phyloP scores from a whole-genome alignment of 2,113 vertebrate genomes.

The Todiramphus saurophagus region DNA sequence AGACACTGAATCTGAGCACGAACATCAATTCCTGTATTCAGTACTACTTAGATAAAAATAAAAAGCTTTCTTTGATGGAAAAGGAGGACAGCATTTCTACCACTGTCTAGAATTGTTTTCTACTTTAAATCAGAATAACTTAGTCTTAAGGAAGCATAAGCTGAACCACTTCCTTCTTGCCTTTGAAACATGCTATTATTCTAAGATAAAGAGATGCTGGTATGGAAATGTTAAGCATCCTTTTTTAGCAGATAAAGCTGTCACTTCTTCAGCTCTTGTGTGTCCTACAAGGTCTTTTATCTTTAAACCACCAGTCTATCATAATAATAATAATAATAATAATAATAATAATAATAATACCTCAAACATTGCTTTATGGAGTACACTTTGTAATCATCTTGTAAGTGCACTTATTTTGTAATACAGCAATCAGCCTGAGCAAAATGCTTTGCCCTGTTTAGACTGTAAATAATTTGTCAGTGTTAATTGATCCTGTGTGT shows the following conservation, averaged over 20 bases:
- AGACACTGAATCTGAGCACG: background rate
- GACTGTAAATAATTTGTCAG: constrained; percentile 40
- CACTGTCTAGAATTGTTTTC: background rate
- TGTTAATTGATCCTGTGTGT: background rate
- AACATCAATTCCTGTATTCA: background rate
- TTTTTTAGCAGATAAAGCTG: constrained; percentile 2
- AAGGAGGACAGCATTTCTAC: background rate
- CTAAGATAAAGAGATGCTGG: constrained; percentile 11
- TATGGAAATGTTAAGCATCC: constrained; percentile 20
- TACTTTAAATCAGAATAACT: background rate
- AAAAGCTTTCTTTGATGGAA: background rate
- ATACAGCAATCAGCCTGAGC: background rate
- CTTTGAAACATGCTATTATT: constrained; percentile 1
- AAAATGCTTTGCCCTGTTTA: constrained; percentile 34
- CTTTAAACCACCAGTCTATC: background rate
- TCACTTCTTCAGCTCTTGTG: background rate
- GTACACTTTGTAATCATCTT: constrained; percentile 14
- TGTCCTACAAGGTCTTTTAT: constrained; percentile 4
- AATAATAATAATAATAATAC: background rate
- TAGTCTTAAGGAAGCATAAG: background rate
- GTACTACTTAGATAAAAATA: background rate
- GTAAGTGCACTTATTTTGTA: constrained; percentile 11
- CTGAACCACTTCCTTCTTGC: background rate
- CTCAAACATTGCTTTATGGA: background rate
- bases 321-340: background rate